Base-by-base conservation (phyloP, 1,140 invertebrate genomes). In the Macrotrachela quadricornifera region DNA sequence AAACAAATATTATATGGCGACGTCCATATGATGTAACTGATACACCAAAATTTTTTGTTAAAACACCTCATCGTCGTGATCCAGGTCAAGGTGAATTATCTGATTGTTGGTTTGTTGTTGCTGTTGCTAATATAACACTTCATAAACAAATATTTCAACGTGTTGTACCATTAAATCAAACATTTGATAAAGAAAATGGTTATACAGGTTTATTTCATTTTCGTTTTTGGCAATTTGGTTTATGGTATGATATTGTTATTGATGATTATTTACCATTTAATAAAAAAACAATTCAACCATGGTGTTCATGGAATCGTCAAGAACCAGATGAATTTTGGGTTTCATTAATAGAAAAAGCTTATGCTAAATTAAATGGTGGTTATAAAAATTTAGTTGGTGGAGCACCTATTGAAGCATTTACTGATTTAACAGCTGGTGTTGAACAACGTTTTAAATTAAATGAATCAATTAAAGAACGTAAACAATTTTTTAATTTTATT, bases 251-350 rank as follows among this genome's bases (percentile, higher is more conserved):
- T 46, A 69, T 74, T 4, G 62, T 60, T 46, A 64, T 74, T 12
- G 71, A 73, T 53, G 71, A 73, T 58, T 55, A 64, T 15, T 58
- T 74, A 39, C 72, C 72, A 1, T 65, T 64, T 14, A 45, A 39
- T n/a, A 60, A 72, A 50, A 70, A 67, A 30, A 30, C 21, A 30
- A 66, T 64, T 0, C 50, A 62, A 15, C 60, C 73, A 1, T 48
- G 72, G 41, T 73, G 66, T 58, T 66, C 69, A 15, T 69, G 67
- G 0, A 59, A 63, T 14, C 70, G 69, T 38, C 59, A 62, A 1
- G 62, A 67, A 46, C 58, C 64, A 0, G 62, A 60, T 30, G 73
- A 74, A 59, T 74, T 73, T 57, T 74, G 73, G 73, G 64, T 71
- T 12, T 66, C 73, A 0, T 59, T 74, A 0, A 50, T 74, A 13